These are phyloP conservation scores for Hoplostethus atlanticus DNA, from an alignment of 2,797 vertebrate species.

Conservation along the genomic window DNA sequence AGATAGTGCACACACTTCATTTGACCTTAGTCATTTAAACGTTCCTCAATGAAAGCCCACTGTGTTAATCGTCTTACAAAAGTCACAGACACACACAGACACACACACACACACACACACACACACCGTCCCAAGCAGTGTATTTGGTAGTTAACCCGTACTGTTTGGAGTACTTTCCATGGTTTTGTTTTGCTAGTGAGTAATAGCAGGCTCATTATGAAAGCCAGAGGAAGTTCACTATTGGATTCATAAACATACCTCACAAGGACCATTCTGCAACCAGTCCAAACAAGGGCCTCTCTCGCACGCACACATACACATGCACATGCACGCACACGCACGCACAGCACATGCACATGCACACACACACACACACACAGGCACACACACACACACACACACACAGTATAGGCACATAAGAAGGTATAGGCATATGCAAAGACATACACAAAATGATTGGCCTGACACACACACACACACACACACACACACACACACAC, in stretches of 20 bases:
- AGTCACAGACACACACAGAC: constrained; percentile 16
- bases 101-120: constrained; percentile 23
- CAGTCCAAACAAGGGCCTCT: constrained; percentile 44
- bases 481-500: constrained; percentile 10
- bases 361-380: not conserved
- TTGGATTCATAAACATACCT: constrained; percentile 78
- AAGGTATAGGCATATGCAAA: constrained; percentile 1
- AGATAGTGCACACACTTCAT: constrained; percentile 25
- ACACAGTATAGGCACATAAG: not conserved
- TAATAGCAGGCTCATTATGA: constrained; percentile 80
- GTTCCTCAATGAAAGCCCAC: constrained; percentile 12
- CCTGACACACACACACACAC: constrained; percentile 14
- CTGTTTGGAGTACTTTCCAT: constrained; percentile 77
- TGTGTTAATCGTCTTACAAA: constrained; percentile 26
- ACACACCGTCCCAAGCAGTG: constrained; percentile 1
- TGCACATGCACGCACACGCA: not conserved
- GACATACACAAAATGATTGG: constrained; percentile 2
- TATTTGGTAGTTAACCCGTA: constrained; percentile 54
- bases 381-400: not conserved
- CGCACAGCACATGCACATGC: not conserved
- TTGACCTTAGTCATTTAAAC: constrained; percentile 35
- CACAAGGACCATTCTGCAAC: constrained; percentile 34
- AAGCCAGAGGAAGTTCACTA: constrained; percentile 81
- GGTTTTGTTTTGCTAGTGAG: constrained; percentile 82
- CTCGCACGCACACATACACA: constrained; percentile 7